Evolutionary conservation across 2,888 invertebrate genomes (phyloP).

Genomic region (Chymomyza amoena): DNA sequence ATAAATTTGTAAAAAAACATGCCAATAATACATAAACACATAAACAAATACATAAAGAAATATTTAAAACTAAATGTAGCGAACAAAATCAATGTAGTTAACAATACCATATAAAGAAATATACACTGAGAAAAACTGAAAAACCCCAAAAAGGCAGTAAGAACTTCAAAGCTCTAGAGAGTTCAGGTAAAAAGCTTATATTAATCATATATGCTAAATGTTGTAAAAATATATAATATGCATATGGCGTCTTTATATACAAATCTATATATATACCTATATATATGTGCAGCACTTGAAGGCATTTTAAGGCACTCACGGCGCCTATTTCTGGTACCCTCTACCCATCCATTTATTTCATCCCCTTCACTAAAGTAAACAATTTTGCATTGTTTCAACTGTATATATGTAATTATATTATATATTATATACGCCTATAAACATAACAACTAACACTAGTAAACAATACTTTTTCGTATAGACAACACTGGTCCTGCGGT

Average conservation of each 20-base stretch:
- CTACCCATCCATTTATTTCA: neutral
- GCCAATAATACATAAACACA: constrained; percentile 18
- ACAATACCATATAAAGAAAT: constrained; percentile 11
- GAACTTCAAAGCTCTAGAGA: neutral
- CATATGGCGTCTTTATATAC: neutral
- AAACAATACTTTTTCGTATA: constrained; percentile 27
- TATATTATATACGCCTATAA: constrained; percentile 15
- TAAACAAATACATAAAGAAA: constrained; percentile 51
- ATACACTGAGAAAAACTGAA: neutral
- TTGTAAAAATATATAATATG: constrained; percentile 45
- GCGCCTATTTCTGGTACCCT: neutral
- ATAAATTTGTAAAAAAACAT: constrained; percentile 5
- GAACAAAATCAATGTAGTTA: constrained; percentile 22
- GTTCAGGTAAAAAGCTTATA: constrained; percentile 1
- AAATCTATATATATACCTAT: constrained; percentile 6
- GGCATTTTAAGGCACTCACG: neutral
- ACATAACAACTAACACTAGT: constrained; percentile 22
- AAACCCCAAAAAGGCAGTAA: neutral
- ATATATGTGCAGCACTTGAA: constrained; percentile 34
- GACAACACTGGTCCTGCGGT: constrained; percentile 15
- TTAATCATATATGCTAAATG: constrained; percentile 54
- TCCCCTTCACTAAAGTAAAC: constrained; percentile 25
- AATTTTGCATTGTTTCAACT: constrained; percentile 43
- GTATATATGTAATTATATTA: constrained; percentile 62
- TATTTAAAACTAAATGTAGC: constrained; percentile 11